Evolutionary conservation across 1,140 invertebrate genomes (phyloP).

Genomic region (Rhagoletis pomonella): DNA sequence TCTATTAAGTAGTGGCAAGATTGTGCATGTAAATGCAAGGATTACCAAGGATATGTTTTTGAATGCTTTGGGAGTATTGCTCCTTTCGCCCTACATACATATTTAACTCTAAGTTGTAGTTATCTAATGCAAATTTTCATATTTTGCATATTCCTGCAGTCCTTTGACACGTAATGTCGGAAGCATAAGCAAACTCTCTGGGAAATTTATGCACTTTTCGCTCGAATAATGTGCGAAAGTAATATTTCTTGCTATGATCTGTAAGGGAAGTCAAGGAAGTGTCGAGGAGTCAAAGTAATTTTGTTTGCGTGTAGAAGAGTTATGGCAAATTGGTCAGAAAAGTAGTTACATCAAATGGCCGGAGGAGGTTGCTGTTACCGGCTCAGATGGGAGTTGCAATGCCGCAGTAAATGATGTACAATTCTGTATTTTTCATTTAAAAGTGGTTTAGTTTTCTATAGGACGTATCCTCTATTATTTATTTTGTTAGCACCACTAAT

Average conservation of each 20-base stretch:
- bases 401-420: no score
- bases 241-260: not conserved
- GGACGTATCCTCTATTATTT: no score
- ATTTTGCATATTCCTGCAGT: slow-evolving; percentile 6
- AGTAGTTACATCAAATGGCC: not conserved
- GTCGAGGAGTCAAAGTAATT: slow-evolving; percentile 9
- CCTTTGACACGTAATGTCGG: slow-evolving; percentile 3
- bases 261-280: not conserved
- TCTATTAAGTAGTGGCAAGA: slow-evolving; percentile 5
- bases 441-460: no score
- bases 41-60: not conserved
- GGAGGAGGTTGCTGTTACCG: no score
- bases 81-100: no score
- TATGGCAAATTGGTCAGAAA: slow-evolving; percentile 10
- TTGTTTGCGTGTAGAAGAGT: not conserved
- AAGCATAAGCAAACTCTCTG: not conserved
- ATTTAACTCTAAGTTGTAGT: not conserved
- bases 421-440: no score
- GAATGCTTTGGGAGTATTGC: no score
- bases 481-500: no score
- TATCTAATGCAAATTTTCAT: slow-evolving; percentile 48
- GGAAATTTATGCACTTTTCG: slow-evolving; percentile 38
- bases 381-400: no score
- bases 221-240: not conserved
- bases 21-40: not conserved